Base-by-base conservation (phyloP, 2,888 invertebrate genomes). In the Laothoe populi region DNA sequence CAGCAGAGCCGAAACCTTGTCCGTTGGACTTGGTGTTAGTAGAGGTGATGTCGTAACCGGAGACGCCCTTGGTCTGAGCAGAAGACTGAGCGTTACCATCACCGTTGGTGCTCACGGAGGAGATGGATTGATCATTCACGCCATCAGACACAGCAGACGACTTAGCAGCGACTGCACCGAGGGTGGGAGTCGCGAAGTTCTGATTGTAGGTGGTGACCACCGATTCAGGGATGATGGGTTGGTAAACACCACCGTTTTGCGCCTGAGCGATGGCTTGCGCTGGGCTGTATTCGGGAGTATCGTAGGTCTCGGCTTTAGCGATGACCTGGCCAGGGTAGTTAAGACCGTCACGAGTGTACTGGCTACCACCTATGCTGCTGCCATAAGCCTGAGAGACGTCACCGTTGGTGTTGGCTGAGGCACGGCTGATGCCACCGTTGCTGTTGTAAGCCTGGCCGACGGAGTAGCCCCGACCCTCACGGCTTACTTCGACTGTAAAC, bases 191-290 rank as follows among this genome's bases (percentile, higher is more conserved):
- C 63, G 79, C 66, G 58, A 85, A 84, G 75, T 86, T 86, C 67
- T 91, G 88, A 64, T 87, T 78, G 72, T 91, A 90, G 5, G 90
- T 78, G 65, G 90, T 78, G 65, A 89, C 74, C 59, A 90, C 74
- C 11, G 83, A 80, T 0, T 84, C 87, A 0, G 90, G 87, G 10
- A 79, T 82, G 16, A 88, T 70, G 1, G 83, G 71, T 70, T 84
- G 87, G 77, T 84, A 90, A 10, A 70, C 73, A 0, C 81, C 77
- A 70, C 77, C 62, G 61, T 61, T 0, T 24, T 77, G 76, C 8
- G 74, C 81, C 42, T 74, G 72, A 8, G 81, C 79, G 61, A 75
- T 69, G 1, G 71, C 69, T 58, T 71, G 71, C 23, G 70, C 71
- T 10, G 69, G 57, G 16, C 69, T 70, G 38, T 67, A 57, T 45